Evolutionary conservation across 2,113 vertebrate genomes (phyloP), one percentile per base, ranked within the genome.

Genomic region (Colossoma macropomum): DNA sequence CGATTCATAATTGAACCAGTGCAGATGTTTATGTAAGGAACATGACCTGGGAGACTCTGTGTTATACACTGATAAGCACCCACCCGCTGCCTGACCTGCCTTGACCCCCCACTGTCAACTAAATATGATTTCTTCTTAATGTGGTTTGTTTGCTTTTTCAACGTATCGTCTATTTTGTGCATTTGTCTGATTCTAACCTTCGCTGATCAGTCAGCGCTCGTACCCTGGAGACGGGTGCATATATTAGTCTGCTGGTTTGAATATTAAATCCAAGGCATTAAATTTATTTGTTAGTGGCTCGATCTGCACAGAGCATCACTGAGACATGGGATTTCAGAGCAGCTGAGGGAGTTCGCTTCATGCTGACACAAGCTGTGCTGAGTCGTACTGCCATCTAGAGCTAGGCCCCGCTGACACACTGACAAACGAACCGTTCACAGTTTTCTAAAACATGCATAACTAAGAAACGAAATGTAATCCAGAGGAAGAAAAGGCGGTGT

Each of bases 351-450:
- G 45, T 52, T 28, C 32, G 12, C 12, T 56, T n/a, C 50, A 25
- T 32, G 25, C 11, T 25, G 30, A 56, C 28, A 32, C 28, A 60
- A 63, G 12, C 17, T 62, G 21, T 62, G 71, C 11, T 63, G 27
- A 27, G 54, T 52, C 80, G 27, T 78, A 90, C 73, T 91, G 92
- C 88, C 93, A 91, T 85, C 92, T 80, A 91, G 89, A 91, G 93
- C 79, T 85, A 23, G 56, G 50, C 0, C 3, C 16, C n/a, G 12
- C 21, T 45, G 41, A 71, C 38, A 45, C 28, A 27, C 66, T 56
- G 32, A 13, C 19, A 59, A 60, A 48, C 30, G 8, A 54, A 19
- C 32, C 19, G 17, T 11, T 34, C 30, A 21, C 16, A 34, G 30
- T 38, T 69, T 19, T 6, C 30, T 66, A 66, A 12, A 28, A 27